Conservation (phyloP, 2,888 invertebrate species). For the Molorchus minor region DNA sequence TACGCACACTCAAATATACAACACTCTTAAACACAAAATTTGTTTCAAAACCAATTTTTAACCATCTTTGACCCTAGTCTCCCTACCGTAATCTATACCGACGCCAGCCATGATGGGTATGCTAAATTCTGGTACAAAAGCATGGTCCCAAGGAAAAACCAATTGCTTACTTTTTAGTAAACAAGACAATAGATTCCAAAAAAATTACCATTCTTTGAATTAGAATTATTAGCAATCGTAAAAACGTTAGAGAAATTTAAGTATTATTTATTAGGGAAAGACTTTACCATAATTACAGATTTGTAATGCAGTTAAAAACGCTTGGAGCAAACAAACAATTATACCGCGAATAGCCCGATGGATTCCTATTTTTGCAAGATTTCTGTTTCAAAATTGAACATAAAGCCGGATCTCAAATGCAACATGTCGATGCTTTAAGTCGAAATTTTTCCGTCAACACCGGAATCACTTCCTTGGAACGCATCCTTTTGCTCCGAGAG, state of each 20-base stretch:
- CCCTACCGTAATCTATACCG: conserved; percentile 29
- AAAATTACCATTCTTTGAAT: conserved; percentile 30
- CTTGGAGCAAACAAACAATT: conserved; percentile 8
- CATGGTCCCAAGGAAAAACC: background rate
- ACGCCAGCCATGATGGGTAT: conserved; percentile 19
- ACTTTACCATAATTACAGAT: conserved; percentile 29
- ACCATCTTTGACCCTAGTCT: conserved; percentile 32
- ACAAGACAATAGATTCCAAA: conserved; percentile 24
- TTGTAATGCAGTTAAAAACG: conserved; percentile 31
- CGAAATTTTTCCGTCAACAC: too few species aligned
- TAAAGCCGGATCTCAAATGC: too few species aligned
- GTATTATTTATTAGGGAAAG: conserved; percentile 22
- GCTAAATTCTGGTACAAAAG: conserved; percentile 36
- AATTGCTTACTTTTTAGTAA: conserved; percentile 31
- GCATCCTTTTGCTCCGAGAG: too few species aligned
- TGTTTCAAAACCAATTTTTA: conserved; percentile 29
- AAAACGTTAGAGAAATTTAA: conserved; percentile 29
- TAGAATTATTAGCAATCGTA: conserved; percentile 30
- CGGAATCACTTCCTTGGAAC: too few species aligned
- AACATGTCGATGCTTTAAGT: too few species aligned
- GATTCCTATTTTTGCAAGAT: background rate
- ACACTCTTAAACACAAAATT: conserved; percentile 24
- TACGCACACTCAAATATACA: conserved; percentile 14
- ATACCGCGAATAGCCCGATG: conserved; percentile 5
- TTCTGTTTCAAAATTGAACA: too few species aligned